phyloP scores from a whole-genome alignment of 2,888 invertebrate genomes.

The Crocallis elinguaria region DNA sequence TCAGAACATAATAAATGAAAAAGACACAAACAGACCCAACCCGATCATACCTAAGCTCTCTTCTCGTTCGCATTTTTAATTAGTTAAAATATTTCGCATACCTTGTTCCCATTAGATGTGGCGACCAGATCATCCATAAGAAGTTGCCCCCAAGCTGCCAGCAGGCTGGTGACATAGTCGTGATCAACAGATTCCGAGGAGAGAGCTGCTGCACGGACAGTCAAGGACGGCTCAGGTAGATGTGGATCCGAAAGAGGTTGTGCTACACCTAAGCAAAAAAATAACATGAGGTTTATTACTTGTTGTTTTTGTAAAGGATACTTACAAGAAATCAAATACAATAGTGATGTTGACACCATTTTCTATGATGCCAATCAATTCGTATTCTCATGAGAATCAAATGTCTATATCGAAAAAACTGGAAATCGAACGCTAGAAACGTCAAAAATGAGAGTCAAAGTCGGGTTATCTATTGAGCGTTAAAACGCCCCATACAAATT shows the following conservation, averaged over 20 bases:
- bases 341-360: too few relatives aligned
- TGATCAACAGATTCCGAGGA: conserved; percentile 85
- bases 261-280: conserved; percentile 60
- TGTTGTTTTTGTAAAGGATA: too few relatives aligned
- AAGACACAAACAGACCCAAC: too few relatives aligned
- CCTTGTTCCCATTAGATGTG: conserved; percentile 85
- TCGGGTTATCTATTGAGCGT: too few relatives aligned
- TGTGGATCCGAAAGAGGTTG: conserved; percentile 80
- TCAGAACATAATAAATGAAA: too few relatives aligned
- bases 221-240: conserved; percentile 86
- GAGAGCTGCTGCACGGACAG: conserved; percentile 83
- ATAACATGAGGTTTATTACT: background rate
- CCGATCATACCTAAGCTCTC: background rate
- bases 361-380: too few relatives aligned
- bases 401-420: too few relatives aligned
- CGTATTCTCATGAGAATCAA: too few relatives aligned
- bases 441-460: too few relatives aligned
- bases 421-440: too few relatives aligned
- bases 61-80: background rate
- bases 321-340: too few relatives aligned
- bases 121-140: conserved; percentile 89
- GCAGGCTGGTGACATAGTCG: conserved; percentile 90
- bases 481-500: too few relatives aligned
- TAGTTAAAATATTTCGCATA: conserved; percentile 32
- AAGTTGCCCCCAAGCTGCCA: conserved; percentile 92